Base-by-base conservation (phyloP, 2,113 vertebrate species). In the Ginglymostoma cirratum region DNA sequence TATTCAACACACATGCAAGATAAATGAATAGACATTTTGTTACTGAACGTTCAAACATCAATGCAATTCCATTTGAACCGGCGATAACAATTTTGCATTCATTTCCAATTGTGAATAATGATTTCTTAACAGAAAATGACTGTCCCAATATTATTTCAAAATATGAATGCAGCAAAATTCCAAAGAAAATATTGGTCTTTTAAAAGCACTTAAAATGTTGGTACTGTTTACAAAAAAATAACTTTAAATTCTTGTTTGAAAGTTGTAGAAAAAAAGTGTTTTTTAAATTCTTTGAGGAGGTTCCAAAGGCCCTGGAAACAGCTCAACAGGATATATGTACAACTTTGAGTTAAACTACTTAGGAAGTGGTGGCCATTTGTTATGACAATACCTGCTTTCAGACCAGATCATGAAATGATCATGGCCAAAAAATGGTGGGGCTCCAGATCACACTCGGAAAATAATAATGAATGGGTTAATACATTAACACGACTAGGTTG, bases 21-120 rank as follows among this genome's bases (percentile, higher is more conserved):
- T 90, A 90, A 90, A 30, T 69, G 38, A 94, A 94, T 45, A 27
- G 15, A 45, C 65, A 38, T 66, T 66, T 94, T 94, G 55, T 94
- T n/a, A 94, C 34, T 67, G 65, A 94, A 38, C 48, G 8, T 94
- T 70, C 65, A 70, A 69, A 42, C 23, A 94, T 69, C 66, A 94
- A 70, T 70, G n/a, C 65, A 42, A 94, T 19, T 94, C 66, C 21
- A 45, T 69, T 34, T 45, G 38, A 67, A 38, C 38, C 65, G 12
- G 38, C 3, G 23, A 27, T 70, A 45, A 45, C n/a, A 70, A 94
- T 69, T 94, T 69, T 69, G 92, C 92, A 94, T 94, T 69, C 8
- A 94, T 94, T 94, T 94, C 10, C 34, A 3, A 94, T 94, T 27
- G 92, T 45, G 69, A 94, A 94, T 94, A 94, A 42, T 94, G 61